Percentiles rank a stretch among this genome's conserved stretches.
Conservation (phyloP, 2,797 vertebrate species). For the Spatula versicolor region DNA sequence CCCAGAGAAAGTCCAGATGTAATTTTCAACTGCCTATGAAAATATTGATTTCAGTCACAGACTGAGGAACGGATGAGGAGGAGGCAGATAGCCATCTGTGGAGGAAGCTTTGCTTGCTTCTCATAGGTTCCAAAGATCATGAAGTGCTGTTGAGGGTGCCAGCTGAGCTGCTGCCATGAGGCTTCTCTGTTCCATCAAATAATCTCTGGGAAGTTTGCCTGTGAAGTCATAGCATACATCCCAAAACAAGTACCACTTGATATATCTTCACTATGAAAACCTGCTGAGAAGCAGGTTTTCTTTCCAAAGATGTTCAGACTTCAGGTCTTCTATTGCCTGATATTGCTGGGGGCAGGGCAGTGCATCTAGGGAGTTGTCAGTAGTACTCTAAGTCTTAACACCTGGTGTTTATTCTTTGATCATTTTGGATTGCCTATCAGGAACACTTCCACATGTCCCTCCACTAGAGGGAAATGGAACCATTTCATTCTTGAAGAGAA, state of each 20-base stretch:
- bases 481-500: background rate
- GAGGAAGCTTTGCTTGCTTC: constrained; percentile 55
- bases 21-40: background rate
- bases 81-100: constrained; percentile 56
- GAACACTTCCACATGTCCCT: background rate
- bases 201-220: constrained; percentile 31
- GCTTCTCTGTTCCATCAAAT: constrained; percentile 21
- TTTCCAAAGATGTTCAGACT: background rate
- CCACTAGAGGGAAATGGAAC: background rate
- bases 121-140: constrained; percentile 18
- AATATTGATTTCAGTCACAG: constrained; percentile 45
- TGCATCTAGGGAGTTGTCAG: background rate
- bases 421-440: background rate
- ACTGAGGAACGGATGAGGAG: constrained; percentile 23
- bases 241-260: background rate
- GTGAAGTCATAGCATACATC: background rate
- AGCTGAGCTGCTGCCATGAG: constrained; percentile 33
- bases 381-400: background rate
- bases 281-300: background rate
- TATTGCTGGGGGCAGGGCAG: background rate
- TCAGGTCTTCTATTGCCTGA: background rate
- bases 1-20: background rate
- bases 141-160: constrained; percentile 24
- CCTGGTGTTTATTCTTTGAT: background rate
- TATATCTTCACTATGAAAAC: background rate